Evolutionary conservation across 2,888 invertebrate genomes (phyloP), one percentile per base, ranked within the genome.

Genomic region (Drosophila diplacantha): DNA sequence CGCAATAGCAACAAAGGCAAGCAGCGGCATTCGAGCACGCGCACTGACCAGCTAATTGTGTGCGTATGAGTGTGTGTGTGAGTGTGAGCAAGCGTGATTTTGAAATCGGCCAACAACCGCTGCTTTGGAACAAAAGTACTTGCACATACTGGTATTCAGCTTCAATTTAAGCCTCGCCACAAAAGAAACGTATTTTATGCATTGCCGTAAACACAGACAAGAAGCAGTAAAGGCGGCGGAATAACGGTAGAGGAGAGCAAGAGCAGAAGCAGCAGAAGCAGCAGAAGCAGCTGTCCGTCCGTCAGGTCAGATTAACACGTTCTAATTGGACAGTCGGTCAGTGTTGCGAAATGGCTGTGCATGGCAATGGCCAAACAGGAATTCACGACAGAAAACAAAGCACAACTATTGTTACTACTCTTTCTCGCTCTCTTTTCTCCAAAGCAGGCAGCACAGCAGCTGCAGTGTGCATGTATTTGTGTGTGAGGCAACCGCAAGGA

Each of bases 1-100:
- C 74, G 72, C 72, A 77, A 77, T 65, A 66, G 55, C 63, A 64
- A 29, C 50, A 56, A 50, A 53, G 54, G 63, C 65, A 32, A 18
- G 32, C 54, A 14, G 38, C 39, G 22, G 39, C 81, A 78, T 73
- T 75, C 76, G 68, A 81, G 72, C 77, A 80, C 81, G 76, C 82
- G 74, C 81, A 77, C 62, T 80, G 83, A 75, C 67, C 54, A 75
- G 53, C 55, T 62, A 53, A 65, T 60, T 63, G 44, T 57, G 41
- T 51, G 37, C 37, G 54, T 61, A 47, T 52, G 26, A 50, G 49
- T 66, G 69, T 65, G 38, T 35, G 57, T 50, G 34, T 46, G 29
- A 35, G 60, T 69, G 32, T 35, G 22, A 63, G 44, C 18, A 50
- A 38, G 44, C 32, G 50, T 51, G 43, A 62, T 62, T 62, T 66